Evolutionary conservation across 2,888 invertebrate genomes (phyloP).

Genomic region (Phrixothrix hirtus): DNA sequence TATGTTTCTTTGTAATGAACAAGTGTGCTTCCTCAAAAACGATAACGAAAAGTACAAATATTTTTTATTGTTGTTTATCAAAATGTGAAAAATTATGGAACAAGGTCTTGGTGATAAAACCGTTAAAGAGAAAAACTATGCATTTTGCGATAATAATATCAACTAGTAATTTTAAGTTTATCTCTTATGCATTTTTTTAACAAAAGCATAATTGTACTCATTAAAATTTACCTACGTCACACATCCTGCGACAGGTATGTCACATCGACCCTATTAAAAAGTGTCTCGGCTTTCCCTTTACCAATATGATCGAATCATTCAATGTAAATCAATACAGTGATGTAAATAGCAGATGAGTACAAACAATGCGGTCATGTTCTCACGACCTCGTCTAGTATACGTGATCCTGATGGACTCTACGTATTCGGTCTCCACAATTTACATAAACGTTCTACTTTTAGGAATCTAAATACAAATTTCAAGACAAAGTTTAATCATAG

Average conservation of each 20-base stretch:
- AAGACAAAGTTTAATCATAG: slow-evolving; percentile 1
- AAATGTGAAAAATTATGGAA: slow-evolving; percentile 28
- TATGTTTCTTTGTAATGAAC: no score
- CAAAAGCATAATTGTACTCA: no score
- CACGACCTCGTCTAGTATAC: slow-evolving; percentile 33
- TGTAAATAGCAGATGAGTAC: slow-evolving; percentile 32
- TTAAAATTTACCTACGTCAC: no score
- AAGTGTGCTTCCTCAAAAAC: no score
- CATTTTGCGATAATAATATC: slow-evolving; percentile 14
- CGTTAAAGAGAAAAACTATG: slow-evolving; percentile 11
- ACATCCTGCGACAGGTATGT: slow-evolving; percentile 22
- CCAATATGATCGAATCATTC: slow-evolving; percentile 33
- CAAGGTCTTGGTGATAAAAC: slow-evolving; percentile 21
- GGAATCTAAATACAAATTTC: no score
- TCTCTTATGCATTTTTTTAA: slow-evolving; percentile 15
- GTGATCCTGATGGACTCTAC: slow-evolving; percentile 28
- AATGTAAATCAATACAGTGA: slow-evolving; percentile 33
- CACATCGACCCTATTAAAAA: slow-evolving; percentile 26
- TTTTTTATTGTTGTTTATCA: slow-evolving; percentile 17
- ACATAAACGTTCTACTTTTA: slow-evolving; percentile 24
- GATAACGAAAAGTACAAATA: no score
- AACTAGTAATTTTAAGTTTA: slow-evolving; percentile 11
- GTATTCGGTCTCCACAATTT: slow-evolving; percentile 24
- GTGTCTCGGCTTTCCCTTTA: slow-evolving; percentile 28
- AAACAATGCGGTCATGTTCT: slow-evolving; percentile 36